Base-by-base conservation (phyloP, 1,140 invertebrate genomes). In the Bilobella aurantiaca region DNA sequence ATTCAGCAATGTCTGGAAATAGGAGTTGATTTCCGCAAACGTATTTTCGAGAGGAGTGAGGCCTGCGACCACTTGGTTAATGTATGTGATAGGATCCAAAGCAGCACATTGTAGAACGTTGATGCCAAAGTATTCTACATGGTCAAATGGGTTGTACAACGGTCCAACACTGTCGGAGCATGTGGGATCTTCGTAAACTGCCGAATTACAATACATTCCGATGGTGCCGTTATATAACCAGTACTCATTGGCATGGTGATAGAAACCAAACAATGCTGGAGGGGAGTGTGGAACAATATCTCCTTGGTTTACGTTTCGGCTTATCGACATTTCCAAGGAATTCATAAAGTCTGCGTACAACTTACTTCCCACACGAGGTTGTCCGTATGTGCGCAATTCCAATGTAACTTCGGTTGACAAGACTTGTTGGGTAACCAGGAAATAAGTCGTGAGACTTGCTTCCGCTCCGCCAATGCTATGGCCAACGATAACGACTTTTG, bases 381-480 rank as follows among this genome's bases (percentile, higher is more conserved):
- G 58, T 12, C 5, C 58, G 27, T 28, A 60, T 14, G 8, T 14
- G n/a, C 12, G 14, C 31, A 34, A 14, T 18, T 42, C 34, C 8
- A 42, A 12, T 18, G 34, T 12, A 14, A 29, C 53, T 12, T 57
- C 8, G 21, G 25, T 59, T 8, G 28, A 5, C 3, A 27, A 8
- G 5, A 29, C 14, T 3, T 21, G 5, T 14, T 14, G 5, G 58
- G 14, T 8, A 3, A 3, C 16, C 28, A 59, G 14, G 5, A 59
- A 23, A 21, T 27, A 59, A 32, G 14, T 14, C 5, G 30, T 16
- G 5, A 27, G 23, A 59, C 12, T 18, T 27, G 58, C 58, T 32
- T 30, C 30, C 18, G 58, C 58, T 21, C 5, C 58, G 18, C 58
- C 58, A 14, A 59, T 12, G 30, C 58, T 59, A 29, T 59, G 58